A percentile compares a stretch with the other conserved stretches of the same genome.
Conservation (phyloP, 2,888 invertebrate species). For the Gibbula magus region DNA sequence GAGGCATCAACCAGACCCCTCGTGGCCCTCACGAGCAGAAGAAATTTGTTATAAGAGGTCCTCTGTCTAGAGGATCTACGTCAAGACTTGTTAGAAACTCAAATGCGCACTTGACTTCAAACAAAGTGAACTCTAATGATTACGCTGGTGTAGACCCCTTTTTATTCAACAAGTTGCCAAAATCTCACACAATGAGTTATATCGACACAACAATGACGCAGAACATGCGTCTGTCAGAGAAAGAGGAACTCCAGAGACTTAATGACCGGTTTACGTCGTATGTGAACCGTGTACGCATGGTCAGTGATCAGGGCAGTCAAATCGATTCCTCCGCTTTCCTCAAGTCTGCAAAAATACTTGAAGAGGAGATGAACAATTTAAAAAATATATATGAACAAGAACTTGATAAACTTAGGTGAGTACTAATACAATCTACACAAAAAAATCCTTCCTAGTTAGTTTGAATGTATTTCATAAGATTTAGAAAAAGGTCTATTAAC, state of each 20-base stretch:
- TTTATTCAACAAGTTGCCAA: background rate
- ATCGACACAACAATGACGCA: background rate
- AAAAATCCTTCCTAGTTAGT: too few species aligned
- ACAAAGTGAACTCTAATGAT: background rate
- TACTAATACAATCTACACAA: background rate
- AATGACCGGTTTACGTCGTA: constrained; percentile 66
- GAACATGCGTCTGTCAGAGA: constrained; percentile 51
- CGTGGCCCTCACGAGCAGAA: constrained; percentile 2
- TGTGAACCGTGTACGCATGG: constrained; percentile 58
- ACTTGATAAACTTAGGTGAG: constrained; percentile 65
- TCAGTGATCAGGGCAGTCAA: constrained; percentile 57
- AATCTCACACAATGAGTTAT: constrained; percentile 25
- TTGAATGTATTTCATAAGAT: too few species aligned
- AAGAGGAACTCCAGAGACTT: constrained; percentile 62
- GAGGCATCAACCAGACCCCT: background rate
- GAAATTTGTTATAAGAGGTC: background rate
- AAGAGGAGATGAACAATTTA: constrained; percentile 65
- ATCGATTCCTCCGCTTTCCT: constrained; percentile 62
- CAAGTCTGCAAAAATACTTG: constrained; percentile 64
- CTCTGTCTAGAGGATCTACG: background rate
- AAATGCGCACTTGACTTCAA: background rate
- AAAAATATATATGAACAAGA: constrained; percentile 69
- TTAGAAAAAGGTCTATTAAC: too few species aligned
- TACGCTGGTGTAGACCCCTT: background rate
- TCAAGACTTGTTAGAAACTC: too few species aligned